Conservation (phyloP, 2,888 invertebrate species). For the Harpagoxenus sublaevis region DNA sequence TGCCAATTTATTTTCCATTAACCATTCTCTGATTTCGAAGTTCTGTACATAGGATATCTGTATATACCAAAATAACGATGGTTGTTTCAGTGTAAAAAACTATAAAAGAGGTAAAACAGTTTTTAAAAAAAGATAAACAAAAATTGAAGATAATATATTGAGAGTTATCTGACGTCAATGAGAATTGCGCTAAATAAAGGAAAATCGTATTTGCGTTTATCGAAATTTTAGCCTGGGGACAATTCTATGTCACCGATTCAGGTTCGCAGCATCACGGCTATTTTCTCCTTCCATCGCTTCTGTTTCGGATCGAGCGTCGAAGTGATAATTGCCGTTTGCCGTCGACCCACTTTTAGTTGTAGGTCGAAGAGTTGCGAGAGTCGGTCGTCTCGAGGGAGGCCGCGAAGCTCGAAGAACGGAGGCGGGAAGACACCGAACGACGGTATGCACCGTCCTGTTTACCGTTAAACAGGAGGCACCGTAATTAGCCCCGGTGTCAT, state of each 20-base stretch:
- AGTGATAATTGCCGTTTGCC: conserved; percentile 59
- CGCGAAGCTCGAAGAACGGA: background rate
- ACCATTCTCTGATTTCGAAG: too few species aligned
- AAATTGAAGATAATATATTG: background rate
- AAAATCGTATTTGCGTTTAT: too few species aligned
- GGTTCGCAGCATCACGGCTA: background rate
- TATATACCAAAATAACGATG: too few species aligned
- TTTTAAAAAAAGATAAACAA: too few species aligned
- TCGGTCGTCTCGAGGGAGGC: conserved; percentile 45
- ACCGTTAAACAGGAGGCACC: conserved; percentile 42
- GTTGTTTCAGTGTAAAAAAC: too few species aligned
- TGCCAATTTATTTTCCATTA: too few species aligned
- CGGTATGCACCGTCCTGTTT: conserved; percentile 44
- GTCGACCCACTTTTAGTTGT: conserved; percentile 56
- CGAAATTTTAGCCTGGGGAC: too few species aligned
- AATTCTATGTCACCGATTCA: background rate
- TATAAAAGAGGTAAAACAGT: too few species aligned
- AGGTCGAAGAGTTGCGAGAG: conserved; percentile 57
- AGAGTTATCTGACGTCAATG: background rate
- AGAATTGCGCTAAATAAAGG: background rate
- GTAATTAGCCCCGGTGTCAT: conserved; percentile 51
- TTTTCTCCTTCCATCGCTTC: background rate
- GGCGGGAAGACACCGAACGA: conserved; percentile 22
- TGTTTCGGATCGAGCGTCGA: conserved; percentile 41
- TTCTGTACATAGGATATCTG: too few species aligned